phyloP scores from a whole-genome alignment of 2,888 invertebrate species.

The Polylopha cassiicola region DNA sequence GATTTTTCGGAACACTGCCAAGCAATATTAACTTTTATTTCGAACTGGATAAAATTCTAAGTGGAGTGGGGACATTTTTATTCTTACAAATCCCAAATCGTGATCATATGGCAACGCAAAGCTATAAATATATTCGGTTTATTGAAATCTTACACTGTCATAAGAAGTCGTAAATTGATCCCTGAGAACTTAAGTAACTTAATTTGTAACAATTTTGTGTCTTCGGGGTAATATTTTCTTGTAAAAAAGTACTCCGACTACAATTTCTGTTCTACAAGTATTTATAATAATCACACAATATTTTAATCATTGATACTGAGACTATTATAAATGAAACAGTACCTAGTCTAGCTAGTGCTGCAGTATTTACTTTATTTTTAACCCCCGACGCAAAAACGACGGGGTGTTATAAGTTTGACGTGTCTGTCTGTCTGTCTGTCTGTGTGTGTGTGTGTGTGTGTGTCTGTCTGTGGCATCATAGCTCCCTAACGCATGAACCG shows the following conservation, averaged over 20 bases:
- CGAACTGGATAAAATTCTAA: slow-evolving; percentile 38
- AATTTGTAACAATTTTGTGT: slow-evolving; percentile 50
- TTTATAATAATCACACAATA: too few species aligned
- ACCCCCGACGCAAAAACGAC: too few species aligned
- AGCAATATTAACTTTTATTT: slow-evolving; percentile 46
- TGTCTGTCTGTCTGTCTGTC: too few species aligned
- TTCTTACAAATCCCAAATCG: slow-evolving; percentile 67
- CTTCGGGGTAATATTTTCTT: slow-evolving; percentile 22
- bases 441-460: too few species aligned
- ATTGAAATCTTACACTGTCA: slow-evolving; percentile 69
- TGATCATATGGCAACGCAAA: slow-evolving; percentile 61
- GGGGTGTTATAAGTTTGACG: too few species aligned
- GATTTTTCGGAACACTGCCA: slow-evolving; percentile 39
- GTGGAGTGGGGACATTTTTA: slow-evolving; percentile 31
- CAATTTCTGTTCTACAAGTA: too few species aligned
- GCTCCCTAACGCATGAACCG: too few species aligned
- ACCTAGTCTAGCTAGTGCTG: too few species aligned
- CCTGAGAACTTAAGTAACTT: slow-evolving; percentile 47
- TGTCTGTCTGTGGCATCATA: too few species aligned
- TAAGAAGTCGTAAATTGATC: slow-evolving; percentile 63
- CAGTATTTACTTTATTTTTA: too few species aligned
- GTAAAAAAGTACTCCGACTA: slow-evolving; percentile 26
- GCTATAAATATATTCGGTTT: slow-evolving; percentile 67
- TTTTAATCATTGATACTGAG: too few species aligned
- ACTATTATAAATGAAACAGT: too few species aligned